Base-by-base conservation (phyloP, 2,888 invertebrate genomes). In the Macrophya annulata region DNA sequence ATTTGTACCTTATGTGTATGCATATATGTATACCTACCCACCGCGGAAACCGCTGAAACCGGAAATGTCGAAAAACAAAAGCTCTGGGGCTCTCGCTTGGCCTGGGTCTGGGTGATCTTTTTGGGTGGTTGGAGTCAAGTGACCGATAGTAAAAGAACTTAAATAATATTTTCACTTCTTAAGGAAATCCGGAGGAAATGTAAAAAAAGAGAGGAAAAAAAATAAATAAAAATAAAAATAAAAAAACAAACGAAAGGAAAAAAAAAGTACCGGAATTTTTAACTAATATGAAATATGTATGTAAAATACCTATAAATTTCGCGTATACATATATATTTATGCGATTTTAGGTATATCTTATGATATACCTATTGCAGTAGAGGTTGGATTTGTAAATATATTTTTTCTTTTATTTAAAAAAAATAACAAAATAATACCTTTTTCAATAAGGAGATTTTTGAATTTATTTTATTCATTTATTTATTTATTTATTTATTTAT, bases 1-100 rank as follows among this genome's bases (percentile, higher is more conserved):
- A n/a, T n/a, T 6, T n/a, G 9, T n/a, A n/a, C 4, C 5, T n/a
- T 31, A 68, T 68, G 15, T 37, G 5, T 3, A 12, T 65, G 25
- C 12, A 15, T 65, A 65, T 31, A 5, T 65, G 12, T 15, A 55
- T 51, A n/a, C 5, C 17, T 51, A 51, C 51, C 31, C 3, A 25
- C 21, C 25, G 62, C 6, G 68, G 31, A 37, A 37, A 68, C 25
- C 62, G 37, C 48, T 9, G 68, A 68, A 68, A 17, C 68, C 37
- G 68, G 68, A 68, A 68, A 68, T 68, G 37, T 68, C 68, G 68
- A 31, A 25, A 68, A 68, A 68, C 68, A 37, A 68, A 68, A 37
- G 68, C 37, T 12, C 17, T 37, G 31, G 31, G 31, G 31, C 6
- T 68, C 1, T 17, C 48, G 48, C 48, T 4, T 48, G 9, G 48